Percentiles rank a stretch among this genome's conserved stretches.
These are phyloP conservation scores for Colistium nudipinnis DNA, from an alignment of 2,113 vertebrate genomes.

Conservation along the genomic window DNA sequence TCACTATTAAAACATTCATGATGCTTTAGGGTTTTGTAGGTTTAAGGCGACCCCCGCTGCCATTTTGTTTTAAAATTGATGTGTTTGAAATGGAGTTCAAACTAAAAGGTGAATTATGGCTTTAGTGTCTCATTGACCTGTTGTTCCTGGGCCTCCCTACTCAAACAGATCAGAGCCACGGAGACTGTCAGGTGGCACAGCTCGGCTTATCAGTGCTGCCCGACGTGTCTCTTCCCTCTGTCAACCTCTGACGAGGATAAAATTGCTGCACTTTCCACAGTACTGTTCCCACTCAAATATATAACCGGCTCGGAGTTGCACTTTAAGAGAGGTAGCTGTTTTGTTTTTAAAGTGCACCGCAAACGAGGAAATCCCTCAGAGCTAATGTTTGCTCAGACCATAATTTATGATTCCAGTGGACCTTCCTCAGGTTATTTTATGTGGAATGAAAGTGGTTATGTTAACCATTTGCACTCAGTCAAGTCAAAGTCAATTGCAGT, in stretches of 20 bases:
- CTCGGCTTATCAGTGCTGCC: conserved; percentile 46
- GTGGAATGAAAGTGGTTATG: background rate
- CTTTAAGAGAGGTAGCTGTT: background rate
- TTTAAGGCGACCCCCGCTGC: conserved; percentile 16
- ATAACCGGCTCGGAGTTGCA: background rate
- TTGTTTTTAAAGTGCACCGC: background rate
- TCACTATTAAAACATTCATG: conserved; percentile 54
- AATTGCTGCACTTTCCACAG: background rate
- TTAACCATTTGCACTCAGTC: too few species aligned
- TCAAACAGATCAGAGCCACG: conserved; percentile 59
- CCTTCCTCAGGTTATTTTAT: background rate
- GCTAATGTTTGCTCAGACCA: background rate
- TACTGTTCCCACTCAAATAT: conserved; percentile 25
- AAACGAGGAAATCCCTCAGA: background rate
- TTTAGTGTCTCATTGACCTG: conserved; percentile 43
- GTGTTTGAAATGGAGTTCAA: conserved; percentile 39
- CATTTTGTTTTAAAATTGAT: conserved; percentile 24
- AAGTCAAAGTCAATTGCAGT: too few species aligned
- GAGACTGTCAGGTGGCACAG: conserved; percentile 38
- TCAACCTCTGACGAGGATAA: conserved; percentile 38
- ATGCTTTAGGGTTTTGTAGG: conserved; percentile 34
- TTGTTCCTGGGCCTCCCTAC: conserved; percentile 37
- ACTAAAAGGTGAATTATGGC: conserved; percentile 53
- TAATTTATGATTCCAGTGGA: background rate
- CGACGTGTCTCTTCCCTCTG: conserved; percentile 29